A percentile compares a stretch with the other conserved stretches of the same genome.
phyloP scores from a whole-genome alignment of 2,113 vertebrate species.

The Aythya baeri region DNA sequence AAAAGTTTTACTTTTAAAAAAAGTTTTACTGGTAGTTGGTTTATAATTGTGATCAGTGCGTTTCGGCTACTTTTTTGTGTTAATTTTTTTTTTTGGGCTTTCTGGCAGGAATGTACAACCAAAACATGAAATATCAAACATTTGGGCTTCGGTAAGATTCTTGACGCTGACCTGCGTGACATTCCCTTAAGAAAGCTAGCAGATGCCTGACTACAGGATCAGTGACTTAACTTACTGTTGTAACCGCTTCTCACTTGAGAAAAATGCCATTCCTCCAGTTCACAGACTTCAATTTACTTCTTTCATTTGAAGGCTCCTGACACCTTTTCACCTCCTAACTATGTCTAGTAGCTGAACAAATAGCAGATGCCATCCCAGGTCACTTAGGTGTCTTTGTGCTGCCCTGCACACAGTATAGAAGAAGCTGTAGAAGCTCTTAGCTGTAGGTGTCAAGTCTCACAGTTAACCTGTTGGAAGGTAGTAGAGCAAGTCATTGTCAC shows the following conservation, averaged over 20 bases:
- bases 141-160: neutral
- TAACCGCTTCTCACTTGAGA: neutral
- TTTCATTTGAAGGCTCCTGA: neutral
- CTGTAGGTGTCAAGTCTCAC: neutral
- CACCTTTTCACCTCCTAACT: neutral
- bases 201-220: neutral
- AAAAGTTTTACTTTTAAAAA: neutral
- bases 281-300: neutral
- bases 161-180: neutral
- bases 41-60: neutral
- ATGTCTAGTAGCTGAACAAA: neutral
- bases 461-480: accelerated
- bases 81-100: neutral
- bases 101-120: neutral
- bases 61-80: neutral
- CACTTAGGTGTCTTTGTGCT: accelerated
- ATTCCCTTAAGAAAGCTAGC: neutral
- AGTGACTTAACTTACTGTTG: neutral
- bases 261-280: accelerated
- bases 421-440: neutral
- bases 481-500: accelerated
- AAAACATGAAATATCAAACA: neutral
- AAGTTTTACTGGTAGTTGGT: neutral
- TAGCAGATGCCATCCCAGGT: too few relatives aligned
- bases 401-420: accelerated